Conservation (phyloP, 1,140 invertebrate genomes). For the Ladona fulva region DNA sequence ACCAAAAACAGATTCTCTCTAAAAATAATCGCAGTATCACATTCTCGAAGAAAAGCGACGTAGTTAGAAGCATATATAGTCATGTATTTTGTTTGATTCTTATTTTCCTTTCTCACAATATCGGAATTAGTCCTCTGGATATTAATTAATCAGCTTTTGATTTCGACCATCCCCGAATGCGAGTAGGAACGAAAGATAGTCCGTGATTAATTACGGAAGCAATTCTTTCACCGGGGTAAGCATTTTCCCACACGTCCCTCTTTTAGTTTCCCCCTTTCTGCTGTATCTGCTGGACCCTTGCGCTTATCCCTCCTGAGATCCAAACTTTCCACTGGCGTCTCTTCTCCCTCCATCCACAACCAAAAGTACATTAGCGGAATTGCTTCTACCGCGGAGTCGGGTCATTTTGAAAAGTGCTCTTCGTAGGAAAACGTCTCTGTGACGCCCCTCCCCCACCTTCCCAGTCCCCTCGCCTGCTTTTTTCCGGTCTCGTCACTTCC, state of each 20-base stretch:
- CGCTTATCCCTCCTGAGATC: background rate
- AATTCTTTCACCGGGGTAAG: too few species aligned
- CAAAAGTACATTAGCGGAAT: constrained; percentile 6
- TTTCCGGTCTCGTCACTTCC: background rate
- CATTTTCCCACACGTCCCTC: background rate
- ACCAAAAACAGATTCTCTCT: too few species aligned
- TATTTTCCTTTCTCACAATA: too few species aligned
- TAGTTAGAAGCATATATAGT: too few species aligned
- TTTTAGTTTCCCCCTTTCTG: background rate
- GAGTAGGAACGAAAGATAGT: too few species aligned
- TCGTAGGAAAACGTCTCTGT: background rate
- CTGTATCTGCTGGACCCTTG: background rate
- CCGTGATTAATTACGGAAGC: too few species aligned
- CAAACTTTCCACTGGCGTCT: background rate
- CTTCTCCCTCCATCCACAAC: background rate
- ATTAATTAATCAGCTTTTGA: too few species aligned
- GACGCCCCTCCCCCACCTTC: background rate
- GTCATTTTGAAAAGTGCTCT: constrained; percentile 9
- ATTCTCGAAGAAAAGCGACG: too few species aligned
- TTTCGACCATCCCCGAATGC: too few species aligned
- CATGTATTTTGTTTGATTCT: too few species aligned
- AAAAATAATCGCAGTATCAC: too few species aligned
- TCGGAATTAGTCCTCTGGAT: too few species aligned
- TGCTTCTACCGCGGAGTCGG: background rate
- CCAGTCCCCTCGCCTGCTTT: background rate